Base-by-base conservation (phyloP, 2,888 invertebrate genomes). In the Xestia xanthographa region DNA sequence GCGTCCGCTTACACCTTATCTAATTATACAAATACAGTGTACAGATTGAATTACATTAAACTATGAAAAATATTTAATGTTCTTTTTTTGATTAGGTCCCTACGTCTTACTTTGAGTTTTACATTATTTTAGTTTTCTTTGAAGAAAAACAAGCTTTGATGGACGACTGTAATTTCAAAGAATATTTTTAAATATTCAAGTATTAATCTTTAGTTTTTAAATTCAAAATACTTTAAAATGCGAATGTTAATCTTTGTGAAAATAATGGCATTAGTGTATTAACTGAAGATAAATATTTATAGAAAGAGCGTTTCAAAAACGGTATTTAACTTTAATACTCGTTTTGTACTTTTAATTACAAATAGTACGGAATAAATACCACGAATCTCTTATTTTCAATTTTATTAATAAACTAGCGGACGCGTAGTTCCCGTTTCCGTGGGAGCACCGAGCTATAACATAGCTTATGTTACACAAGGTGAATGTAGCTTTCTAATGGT, bases 121-220 rank as follows among this genome's bases (percentile, higher is more conserved):
- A 11, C 26, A 0, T 5, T 63, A 26, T 48, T 22, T 41, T n/a
- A 12, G 3, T 34, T 77, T 79, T 80, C 29, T 63, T 67, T 58
- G 5, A 63, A 34, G 12, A 56, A 58, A 62, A 14, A 29, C 5
- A 12, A 41, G 20, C 5, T 66, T 62, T 62, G n/a, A 66, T 56
- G 12, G 29, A 50, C 3, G 58, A 50, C 11, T 48, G 26, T 29
- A 48, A 6, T 62, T 69, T 29, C 17, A 71, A 14, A 43, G 8
- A 29, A 43, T 3, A 9, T 69, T 29, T 29, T 34, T 34, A 17
- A 56, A 41, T 26, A 53, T 17, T 20, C 2, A 22, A 17, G 17
- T n/a, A 22, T n/a, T 11, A 22, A 34, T 17, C 9, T 20, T 66
- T 26, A 14, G 5, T 2, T 71, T 68, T 41, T 17, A 22, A 20